Conservation (phyloP, 2,113 vertebrate genomes). For the Ploceus nigricollis region DNA sequence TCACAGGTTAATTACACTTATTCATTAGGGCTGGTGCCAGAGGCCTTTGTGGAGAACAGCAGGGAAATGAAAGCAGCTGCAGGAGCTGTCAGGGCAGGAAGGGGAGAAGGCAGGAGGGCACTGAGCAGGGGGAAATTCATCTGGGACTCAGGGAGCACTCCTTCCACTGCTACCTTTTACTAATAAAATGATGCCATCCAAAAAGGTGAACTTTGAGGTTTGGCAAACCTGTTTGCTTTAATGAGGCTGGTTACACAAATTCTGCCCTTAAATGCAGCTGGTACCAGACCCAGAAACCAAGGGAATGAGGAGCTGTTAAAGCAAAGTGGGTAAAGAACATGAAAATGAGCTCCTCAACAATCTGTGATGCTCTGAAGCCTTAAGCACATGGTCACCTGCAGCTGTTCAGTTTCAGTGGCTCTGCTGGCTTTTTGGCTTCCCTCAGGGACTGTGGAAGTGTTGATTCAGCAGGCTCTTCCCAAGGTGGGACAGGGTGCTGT, state of each 20-base stretch:
- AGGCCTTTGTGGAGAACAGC: background rate
- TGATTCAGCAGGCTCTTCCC: background rate
- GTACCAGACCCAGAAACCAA: background rate
- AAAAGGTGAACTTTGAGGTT: background rate
- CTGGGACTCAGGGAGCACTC: background rate
- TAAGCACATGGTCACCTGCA: background rate
- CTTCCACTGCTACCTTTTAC: background rate
- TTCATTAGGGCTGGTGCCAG: background rate
- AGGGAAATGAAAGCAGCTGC: background rate
- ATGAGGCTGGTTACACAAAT: background rate
- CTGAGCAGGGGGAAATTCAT: fast-evolving
- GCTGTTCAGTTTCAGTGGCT: background rate
- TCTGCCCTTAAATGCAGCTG: background rate
- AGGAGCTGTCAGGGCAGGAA: fast-evolving
- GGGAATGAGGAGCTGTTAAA: background rate
- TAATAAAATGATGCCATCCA: fast-evolving
- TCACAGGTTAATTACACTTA: background rate
- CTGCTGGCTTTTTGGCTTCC: background rate
- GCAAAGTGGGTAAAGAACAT: background rate
- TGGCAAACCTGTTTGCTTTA: background rate
- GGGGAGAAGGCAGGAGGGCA: background rate
- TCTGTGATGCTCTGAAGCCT: background rate
- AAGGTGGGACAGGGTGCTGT: background rate
- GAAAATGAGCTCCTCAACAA: background rate
- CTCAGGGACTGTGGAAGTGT: fast-evolving